Conservation (phyloP, 2,113 vertebrate species). For the Prunella fulvescens region DNA sequence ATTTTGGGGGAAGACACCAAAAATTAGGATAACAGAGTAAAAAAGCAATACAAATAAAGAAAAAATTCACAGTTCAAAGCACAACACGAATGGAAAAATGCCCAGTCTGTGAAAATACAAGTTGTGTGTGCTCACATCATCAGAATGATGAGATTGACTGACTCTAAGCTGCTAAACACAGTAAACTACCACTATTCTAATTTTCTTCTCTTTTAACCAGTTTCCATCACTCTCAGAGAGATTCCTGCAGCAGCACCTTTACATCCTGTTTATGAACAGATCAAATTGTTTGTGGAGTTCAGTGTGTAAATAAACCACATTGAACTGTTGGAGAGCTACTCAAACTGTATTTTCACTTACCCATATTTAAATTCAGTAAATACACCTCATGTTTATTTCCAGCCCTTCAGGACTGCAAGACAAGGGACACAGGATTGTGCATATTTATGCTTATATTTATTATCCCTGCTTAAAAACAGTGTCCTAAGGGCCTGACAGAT, state of each 20-base stretch:
- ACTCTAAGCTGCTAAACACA: neutral
- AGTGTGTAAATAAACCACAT: neutral
- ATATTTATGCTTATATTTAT: neutral
- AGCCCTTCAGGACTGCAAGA: neutral
- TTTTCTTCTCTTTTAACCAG: neutral
- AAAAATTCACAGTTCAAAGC: neutral
- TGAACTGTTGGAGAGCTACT: neutral
- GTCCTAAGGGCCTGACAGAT: neutral
- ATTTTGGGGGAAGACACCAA: neutral
- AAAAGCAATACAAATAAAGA: neutral
- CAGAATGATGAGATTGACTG: neutral
- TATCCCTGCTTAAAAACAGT: neutral
- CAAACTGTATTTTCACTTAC: neutral
- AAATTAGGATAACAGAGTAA: neutral
- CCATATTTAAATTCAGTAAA: too few species aligned
- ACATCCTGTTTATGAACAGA: neutral
- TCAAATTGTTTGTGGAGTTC: neutral
- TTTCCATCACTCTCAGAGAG: neutral
- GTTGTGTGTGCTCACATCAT: neutral
- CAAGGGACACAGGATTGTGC: neutral
- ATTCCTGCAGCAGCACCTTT: neutral
- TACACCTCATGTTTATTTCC: neutral
- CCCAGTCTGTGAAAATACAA: neutral
- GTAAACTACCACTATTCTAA: neutral
- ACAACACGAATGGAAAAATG: neutral